Evolutionary conservation across 2,888 invertebrate genomes (phyloP).

Genomic region (Tenthredo distinguenda): DNA sequence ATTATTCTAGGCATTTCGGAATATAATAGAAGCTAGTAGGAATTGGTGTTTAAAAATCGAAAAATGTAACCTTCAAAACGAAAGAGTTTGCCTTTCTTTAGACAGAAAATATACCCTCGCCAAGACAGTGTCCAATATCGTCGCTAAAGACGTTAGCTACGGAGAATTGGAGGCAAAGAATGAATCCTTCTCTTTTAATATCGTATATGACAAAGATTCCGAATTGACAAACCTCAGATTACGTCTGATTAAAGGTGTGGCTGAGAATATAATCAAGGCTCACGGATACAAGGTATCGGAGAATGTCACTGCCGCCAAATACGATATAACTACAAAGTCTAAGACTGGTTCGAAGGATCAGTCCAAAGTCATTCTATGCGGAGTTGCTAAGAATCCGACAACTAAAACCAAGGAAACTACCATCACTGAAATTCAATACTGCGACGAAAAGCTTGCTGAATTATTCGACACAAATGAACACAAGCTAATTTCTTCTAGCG

Average conservation of each 20-base stretch:
- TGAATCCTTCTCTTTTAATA: conserved; percentile 61
- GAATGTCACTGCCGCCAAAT: conserved; percentile 71
- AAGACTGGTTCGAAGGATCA: conserved; percentile 68
- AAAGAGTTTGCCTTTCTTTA: conserved; percentile 80
- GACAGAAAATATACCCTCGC: conserved; percentile 75
- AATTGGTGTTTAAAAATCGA: conserved; percentile 79
- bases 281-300: conserved; percentile 68
- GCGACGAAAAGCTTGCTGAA: conserved; percentile 63
- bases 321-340: conserved; percentile 78
- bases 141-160: conserved; percentile 67
- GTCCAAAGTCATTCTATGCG: conserved; percentile 79
- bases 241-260: conserved; percentile 72
- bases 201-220: conserved; percentile 67
- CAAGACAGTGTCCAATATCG: conserved; percentile 67
- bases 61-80: conserved; percentile 76
- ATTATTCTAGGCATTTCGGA: conserved; percentile 66
- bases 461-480: conserved; percentile 80
- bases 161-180: conserved; percentile 63
- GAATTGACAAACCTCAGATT: conserved; percentile 75
- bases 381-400: conserved; percentile 82
- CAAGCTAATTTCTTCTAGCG: conserved; percentile 83
- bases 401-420: conserved; percentile 80
- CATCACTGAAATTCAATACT: conserved; percentile 80
- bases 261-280: conserved; percentile 73
- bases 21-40: conserved; percentile 77